phyloP scores from a whole-genome alignment of 2,113 vertebrate species.

The Lepus europaeus region DNA sequence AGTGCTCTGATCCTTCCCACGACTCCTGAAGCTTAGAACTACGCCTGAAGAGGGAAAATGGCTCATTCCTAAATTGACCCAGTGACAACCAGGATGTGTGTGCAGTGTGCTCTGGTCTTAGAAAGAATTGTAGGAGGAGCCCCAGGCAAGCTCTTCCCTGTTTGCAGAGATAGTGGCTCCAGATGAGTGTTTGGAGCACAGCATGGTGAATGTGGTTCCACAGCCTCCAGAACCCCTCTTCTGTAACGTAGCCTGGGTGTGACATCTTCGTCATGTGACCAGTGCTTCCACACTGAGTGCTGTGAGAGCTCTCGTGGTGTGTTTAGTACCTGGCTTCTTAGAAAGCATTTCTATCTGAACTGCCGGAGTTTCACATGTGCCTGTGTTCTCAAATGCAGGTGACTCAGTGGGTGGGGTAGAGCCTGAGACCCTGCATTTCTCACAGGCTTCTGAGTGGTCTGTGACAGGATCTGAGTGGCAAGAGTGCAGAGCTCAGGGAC shows the following conservation, averaged over 20 bases:
- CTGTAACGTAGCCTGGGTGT: neutral
- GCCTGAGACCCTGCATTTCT: neutral
- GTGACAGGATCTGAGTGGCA: neutral
- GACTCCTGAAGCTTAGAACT: neutral
- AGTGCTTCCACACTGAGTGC: neutral
- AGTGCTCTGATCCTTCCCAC: neutral
- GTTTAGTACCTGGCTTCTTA: neutral
- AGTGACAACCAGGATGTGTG: neutral
- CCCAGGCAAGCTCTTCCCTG: neutral
- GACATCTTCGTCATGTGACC: neutral
- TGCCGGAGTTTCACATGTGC: neutral
- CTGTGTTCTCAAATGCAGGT: neutral
- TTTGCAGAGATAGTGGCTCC: neutral
- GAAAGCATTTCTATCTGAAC: neutral
- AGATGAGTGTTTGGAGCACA: no score
- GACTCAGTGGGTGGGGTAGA: fast-evolving
- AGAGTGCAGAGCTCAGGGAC: neutral
- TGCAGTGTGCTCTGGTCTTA: neutral
- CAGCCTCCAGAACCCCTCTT: neutral
- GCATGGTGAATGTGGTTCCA: neutral
- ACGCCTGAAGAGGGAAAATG: neutral
- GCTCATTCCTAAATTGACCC: neutral
- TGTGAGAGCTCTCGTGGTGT: neutral
- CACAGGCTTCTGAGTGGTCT: neutral
- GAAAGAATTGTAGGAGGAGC: neutral